phyloP scores from a whole-genome alignment of 2,888 invertebrate species.

The Diarsia rubi region DNA sequence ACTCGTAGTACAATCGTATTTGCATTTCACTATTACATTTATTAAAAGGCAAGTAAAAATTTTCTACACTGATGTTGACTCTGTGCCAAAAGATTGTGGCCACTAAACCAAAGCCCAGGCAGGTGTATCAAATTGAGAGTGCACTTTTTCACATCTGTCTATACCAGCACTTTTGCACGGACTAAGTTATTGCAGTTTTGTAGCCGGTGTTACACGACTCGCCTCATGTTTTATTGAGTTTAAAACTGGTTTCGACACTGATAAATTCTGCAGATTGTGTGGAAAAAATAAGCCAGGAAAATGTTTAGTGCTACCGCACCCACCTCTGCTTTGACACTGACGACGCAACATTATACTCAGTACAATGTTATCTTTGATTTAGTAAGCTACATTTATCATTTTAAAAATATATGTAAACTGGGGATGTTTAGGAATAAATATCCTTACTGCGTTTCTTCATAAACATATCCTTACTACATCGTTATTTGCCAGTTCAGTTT shows the following conservation, averaged over 20 bases:
- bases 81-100: conserved; percentile 41
- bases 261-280: conserved; percentile 12
- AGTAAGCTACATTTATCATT: too few species aligned
- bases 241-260: conserved; percentile 46
- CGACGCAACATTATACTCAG: too few species aligned
- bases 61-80: conserved; percentile 22
- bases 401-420: too few species aligned
- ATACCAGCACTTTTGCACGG: conserved; percentile 27
- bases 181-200: conserved; percentile 45
- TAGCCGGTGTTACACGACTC: conserved; percentile 13
- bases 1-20: too few species aligned
- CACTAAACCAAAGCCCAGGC: conserved; percentile 27
- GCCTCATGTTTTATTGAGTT: conserved; percentile 35
- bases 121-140: conserved; percentile 49
- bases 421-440: too few species aligned
- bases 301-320: not conserved
- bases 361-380: not conserved
- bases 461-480: too few species aligned
- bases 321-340: not conserved
- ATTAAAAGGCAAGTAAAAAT: conserved; percentile 15
- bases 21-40: too few species aligned
- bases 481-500: too few species aligned
- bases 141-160: conserved; percentile 38
- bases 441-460: too few species aligned
- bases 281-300: not conserved